phyloP scores from a whole-genome alignment of 1,140 invertebrate species.

The Lasioglossum baleicum region DNA sequence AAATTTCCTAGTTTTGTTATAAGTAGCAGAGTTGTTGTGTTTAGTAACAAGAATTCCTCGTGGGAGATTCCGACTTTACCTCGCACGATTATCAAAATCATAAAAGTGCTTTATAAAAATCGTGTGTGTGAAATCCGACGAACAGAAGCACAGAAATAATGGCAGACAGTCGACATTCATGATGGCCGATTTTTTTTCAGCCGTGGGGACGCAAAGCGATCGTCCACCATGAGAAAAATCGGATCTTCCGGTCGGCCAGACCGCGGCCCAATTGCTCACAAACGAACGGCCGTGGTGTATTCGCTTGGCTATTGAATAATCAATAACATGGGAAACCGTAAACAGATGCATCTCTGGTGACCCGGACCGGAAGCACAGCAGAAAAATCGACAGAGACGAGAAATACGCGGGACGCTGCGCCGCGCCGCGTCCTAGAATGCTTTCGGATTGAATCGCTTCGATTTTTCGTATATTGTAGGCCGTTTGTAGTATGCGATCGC shows the following conservation, averaged over 20 bases:
- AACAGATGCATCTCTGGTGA: conserved; percentile 42
- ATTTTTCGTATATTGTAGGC: background rate
- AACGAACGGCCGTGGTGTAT: background rate
- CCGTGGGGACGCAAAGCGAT: conserved; percentile 16
- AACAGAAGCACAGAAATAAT: conserved; percentile 4
- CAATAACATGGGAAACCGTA: conserved; percentile 39
- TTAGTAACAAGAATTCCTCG: too few relatives aligned
- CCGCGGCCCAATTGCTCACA: too few relatives aligned
- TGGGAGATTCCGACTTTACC: too few relatives aligned
- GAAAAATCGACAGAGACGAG: background rate
- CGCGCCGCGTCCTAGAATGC: background rate
- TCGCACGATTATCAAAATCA: too few relatives aligned
- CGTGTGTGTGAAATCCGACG: too few relatives aligned
- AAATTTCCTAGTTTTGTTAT: too few relatives aligned
- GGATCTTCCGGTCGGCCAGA: conserved; percentile 51
- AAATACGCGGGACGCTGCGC: background rate
- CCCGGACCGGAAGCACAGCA: background rate
- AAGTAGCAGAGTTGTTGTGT: too few relatives aligned
- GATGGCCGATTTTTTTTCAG: conserved; percentile 12
- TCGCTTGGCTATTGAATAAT: conserved; percentile 39
- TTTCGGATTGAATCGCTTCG: conserved; percentile 11
- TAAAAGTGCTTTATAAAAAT: too few relatives aligned
- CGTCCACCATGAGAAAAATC: conserved; percentile 51
- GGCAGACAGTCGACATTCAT: conserved; percentile 10
- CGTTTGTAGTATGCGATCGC: background rate